Conservation (phyloP, 2,113 vertebrate genomes). For the Bothrops jararaca region DNA sequence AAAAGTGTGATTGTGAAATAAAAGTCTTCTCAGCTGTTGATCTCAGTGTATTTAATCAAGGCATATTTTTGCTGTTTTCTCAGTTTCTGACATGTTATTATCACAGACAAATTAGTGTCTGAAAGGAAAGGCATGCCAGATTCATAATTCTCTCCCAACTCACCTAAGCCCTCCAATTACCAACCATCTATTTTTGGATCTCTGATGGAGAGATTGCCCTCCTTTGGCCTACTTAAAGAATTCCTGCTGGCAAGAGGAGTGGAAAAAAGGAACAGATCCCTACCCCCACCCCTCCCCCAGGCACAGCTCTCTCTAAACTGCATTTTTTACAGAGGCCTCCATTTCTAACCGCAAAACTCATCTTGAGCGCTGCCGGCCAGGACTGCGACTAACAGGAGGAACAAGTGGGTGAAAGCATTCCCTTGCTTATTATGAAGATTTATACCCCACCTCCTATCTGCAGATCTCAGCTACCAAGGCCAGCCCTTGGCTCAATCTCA, state of each 20-base stretch:
- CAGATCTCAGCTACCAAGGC: background rate
- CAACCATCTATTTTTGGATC: background rate
- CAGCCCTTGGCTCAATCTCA: background rate
- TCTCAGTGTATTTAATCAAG: background rate
- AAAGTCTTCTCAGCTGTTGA: background rate
- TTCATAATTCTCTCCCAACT: background rate
- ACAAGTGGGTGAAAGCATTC: background rate
- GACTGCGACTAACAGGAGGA: background rate
- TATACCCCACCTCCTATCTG: background rate
- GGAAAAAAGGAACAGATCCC: background rate
- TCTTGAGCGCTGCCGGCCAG: background rate
- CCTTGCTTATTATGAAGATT: background rate
- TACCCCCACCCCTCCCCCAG: background rate
- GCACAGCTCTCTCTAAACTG: background rate
- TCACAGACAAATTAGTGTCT: conserved; percentile 10
- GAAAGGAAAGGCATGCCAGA: background rate
- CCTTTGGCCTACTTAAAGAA: background rate
- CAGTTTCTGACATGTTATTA: conserved; percentile 9
- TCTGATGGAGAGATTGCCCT: background rate
- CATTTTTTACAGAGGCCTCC: background rate
- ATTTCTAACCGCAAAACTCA: background rate
- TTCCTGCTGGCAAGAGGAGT: background rate
- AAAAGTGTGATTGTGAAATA: background rate
- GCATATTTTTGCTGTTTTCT: conserved; percentile 10
- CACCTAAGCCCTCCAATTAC: background rate